Base-by-base conservation (phyloP, 37 sponge, comb jelly and placozoan species). In the Tethya wilhelma region DNA sequence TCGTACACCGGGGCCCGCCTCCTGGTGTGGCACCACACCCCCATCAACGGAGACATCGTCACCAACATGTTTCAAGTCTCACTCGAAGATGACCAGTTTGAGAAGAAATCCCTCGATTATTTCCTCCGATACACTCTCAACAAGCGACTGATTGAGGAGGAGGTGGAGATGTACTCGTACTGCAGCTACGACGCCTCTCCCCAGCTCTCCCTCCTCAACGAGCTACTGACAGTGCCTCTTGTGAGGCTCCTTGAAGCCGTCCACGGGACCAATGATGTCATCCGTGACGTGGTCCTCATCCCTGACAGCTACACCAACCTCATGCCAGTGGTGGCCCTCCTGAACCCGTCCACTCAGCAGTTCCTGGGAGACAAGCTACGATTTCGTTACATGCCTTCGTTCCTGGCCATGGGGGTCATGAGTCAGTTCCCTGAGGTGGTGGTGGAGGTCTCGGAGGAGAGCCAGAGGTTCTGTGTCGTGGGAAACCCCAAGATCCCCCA, bases 401-500 rank as follows among this genome's bases (percentile, higher is more conserved):
- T 92, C 29, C 81, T 92, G 44, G 77, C 85, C 29, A 77, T 91
- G 78, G 91, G 91, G 19, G 56, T 91, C 38, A 56, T 91, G 25
- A 30, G 44, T 31, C 73, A 78, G 55, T 66, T 80, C 44, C 78
- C 82, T 0, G 37, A 33, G 17, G 70, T 68, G 7, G 55, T 59
- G 2, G 86, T 91, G 37, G 22, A 53, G 2, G 32, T 91, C 14
- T 84, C 88, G 8, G 41, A 30, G 28, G 92, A 86, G 14, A 76
- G 78, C 29, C 59, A 28, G 0, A 74, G 75, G 32, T 82, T 86
- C 64, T 81, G 84, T 32, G 46, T 91, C 22, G 92, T 91, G 17
- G 92, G 92, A 1, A 87, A 91, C 59, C 92, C 87, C 8, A 45
- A 67, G 44, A 91, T 86, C 65, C 88, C 92, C 28, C 41, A 31